phyloP scores from a whole-genome alignment of 2,113 vertebrate species.

The Phrynocephalus versicolor region DNA sequence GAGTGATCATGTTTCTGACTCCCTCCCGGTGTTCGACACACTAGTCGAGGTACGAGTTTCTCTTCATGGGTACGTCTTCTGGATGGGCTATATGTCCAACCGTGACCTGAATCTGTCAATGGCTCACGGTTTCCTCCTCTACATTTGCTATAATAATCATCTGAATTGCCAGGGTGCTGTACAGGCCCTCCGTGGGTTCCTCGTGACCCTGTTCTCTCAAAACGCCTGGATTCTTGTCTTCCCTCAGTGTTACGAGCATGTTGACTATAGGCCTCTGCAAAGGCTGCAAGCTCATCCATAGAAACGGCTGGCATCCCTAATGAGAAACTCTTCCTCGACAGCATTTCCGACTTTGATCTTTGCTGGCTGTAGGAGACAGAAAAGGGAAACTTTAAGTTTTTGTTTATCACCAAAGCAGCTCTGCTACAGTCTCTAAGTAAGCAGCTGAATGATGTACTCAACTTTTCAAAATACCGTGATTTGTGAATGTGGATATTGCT shows the following conservation, averaged over 20 bases:
- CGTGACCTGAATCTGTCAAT: slow-evolving; percentile 69
- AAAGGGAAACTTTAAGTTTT: neutral
- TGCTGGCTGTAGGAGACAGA: slow-evolving; percentile 76
- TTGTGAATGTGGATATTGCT: no score
- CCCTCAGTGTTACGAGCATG: slow-evolving; percentile 74
- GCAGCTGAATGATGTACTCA: neutral
- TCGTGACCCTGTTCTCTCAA: slow-evolving; percentile 73
- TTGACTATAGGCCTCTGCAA: slow-evolving; percentile 84
- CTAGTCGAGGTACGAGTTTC: slow-evolving; percentile 78
- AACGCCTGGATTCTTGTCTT: slow-evolving; percentile 76
- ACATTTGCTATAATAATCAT: slow-evolving; percentile 72
- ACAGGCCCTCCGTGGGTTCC: slow-evolving; percentile 30
- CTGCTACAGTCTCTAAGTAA: neutral
- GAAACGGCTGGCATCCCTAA: slow-evolving; percentile 86
- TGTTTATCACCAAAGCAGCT: neutral
- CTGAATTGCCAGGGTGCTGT: slow-evolving; percentile 70
- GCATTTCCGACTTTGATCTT: slow-evolving; percentile 88
- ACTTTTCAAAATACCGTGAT: no score
- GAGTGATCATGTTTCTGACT: slow-evolving; percentile 84
- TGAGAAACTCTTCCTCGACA: slow-evolving; percentile 87
- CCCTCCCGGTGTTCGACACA: slow-evolving; percentile 77
- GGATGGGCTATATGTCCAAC: slow-evolving; percentile 79
- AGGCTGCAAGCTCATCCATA: slow-evolving; percentile 93
- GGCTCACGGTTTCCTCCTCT: slow-evolving; percentile 73
- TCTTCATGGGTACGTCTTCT: slow-evolving; percentile 79